Conservation (phyloP, 1,140 invertebrate genomes). For the Ostrea denselamellosa region DNA sequence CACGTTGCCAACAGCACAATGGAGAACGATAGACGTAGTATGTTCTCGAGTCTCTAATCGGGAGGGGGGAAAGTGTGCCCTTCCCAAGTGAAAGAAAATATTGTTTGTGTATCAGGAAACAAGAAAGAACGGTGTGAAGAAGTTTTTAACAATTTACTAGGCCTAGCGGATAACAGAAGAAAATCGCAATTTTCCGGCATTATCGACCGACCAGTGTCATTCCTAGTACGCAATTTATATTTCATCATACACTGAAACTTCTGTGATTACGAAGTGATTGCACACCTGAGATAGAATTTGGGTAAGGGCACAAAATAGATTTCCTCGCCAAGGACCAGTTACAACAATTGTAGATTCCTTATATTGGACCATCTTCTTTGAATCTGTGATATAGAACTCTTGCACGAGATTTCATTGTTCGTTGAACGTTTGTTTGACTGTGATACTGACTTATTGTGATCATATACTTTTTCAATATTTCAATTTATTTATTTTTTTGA, state of each 20-base stretch:
- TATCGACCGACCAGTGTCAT: conserved; percentile 22
- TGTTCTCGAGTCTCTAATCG: conserved; percentile 46
- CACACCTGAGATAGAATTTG: conserved; percentile 29
- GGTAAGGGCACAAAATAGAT: conserved; percentile 38
- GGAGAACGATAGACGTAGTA: conserved; percentile 45
- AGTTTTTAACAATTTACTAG: conserved; percentile 17
- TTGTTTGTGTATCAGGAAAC: conserved; percentile 42
- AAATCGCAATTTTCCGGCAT: conserved; percentile 19
- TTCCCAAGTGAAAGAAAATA: conserved; percentile 56
- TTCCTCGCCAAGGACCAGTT: background rate
- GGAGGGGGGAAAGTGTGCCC: conserved; percentile 57
- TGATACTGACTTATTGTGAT: background rate
- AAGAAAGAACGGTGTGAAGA: conserved; percentile 33
- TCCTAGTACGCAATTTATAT: conserved; percentile 30
- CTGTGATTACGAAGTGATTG: conserved; percentile 29
- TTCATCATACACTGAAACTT: conserved; percentile 40
- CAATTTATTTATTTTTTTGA: background rate
- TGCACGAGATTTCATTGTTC: conserved; percentile 37
- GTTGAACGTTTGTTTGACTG: conserved; percentile 7
- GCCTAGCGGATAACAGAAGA: background rate
- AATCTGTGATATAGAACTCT: background rate
- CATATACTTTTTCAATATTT: background rate
- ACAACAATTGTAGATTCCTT: background rate
- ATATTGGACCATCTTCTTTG: conserved; percentile 1
- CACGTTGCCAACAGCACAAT: conserved; percentile 60